Conservation (phyloP, 1,140 invertebrate species). For the Sitobion miscanthi region DNA sequence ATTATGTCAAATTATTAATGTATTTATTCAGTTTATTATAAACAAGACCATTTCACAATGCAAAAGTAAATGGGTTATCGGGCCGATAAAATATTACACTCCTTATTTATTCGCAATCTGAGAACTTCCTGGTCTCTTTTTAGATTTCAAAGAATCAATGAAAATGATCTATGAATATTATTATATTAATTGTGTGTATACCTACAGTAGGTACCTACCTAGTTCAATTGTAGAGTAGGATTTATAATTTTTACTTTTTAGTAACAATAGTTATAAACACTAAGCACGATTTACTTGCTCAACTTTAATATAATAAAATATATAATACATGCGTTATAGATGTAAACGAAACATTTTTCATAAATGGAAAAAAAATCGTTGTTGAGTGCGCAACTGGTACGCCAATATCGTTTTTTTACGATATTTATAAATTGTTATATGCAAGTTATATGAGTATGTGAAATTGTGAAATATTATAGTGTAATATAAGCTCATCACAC, state of each 20-base stretch:
- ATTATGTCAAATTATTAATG: neutral
- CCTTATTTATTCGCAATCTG: neutral
- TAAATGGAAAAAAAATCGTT: neutral
- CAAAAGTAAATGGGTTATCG: neutral
- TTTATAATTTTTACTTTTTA: neutral
- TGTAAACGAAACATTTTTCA: neutral
- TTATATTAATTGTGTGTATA: neutral
- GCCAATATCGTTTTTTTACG: neutral
- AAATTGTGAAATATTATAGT: too few species aligned
- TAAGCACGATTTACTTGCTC: too few species aligned
- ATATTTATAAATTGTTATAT: too few species aligned
- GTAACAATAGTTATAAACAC: neutral
- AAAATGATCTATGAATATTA: neutral
- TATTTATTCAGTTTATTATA: neutral
- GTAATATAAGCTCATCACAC: too few species aligned
- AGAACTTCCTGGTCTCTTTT: neutral
- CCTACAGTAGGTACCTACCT: neutral
- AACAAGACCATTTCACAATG: neutral
- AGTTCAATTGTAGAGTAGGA: neutral
- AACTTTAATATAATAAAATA: too few species aligned
- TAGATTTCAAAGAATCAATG: neutral
- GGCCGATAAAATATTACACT: slow-evolving; percentile 3
- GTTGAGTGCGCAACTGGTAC: neutral
- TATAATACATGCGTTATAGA: too few species aligned
- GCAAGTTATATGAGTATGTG: too few species aligned